These are phyloP conservation scores for Lophotis ruficrista DNA, from an alignment of 2,113 vertebrate species.

Conservation along the genomic window DNA sequence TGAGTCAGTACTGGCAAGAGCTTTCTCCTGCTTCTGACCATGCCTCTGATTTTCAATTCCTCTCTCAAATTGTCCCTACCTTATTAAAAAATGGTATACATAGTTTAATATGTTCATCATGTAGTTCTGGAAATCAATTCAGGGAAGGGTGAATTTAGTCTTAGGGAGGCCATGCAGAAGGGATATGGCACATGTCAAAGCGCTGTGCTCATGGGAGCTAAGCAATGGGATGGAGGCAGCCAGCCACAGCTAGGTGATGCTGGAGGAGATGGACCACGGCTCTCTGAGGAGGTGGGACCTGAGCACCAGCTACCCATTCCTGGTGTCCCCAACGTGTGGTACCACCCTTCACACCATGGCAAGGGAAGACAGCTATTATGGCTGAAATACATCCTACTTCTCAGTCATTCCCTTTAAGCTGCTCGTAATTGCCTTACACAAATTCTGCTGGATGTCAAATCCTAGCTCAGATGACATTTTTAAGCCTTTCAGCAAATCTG, in stretches of 20 bases:
- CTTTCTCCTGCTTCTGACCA: background rate
- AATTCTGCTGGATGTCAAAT: background rate
- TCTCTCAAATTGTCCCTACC: background rate
- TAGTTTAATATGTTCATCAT: background rate
- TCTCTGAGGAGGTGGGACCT: background rate
- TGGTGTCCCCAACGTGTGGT: fast-evolving
- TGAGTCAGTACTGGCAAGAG: background rate
- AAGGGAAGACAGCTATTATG: background rate
- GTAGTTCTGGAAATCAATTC: background rate
- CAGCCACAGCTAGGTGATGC: background rate
- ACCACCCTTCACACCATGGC: fast-evolving
- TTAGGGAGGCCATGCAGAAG: background rate
- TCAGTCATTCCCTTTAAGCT: background rate
- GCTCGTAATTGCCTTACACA: background rate
- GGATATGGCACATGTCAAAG: fast-evolving
- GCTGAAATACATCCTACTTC: background rate
- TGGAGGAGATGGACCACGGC: fast-evolving
- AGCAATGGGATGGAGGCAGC: background rate
- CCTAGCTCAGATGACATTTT: background rate
- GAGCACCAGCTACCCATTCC: background rate
- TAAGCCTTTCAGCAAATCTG: background rate
- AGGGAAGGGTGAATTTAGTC: background rate
- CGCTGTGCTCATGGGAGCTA: background rate
- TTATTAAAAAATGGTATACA: background rate
- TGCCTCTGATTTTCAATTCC: background rate